Percentiles rank a stretch among this genome's conserved stretches.
These are phyloP conservation scores for Mesocentrotus franciscanus DNA, from an alignment of 53 echinoderm and acorn worm species.

Conservation along the genomic window DNA sequence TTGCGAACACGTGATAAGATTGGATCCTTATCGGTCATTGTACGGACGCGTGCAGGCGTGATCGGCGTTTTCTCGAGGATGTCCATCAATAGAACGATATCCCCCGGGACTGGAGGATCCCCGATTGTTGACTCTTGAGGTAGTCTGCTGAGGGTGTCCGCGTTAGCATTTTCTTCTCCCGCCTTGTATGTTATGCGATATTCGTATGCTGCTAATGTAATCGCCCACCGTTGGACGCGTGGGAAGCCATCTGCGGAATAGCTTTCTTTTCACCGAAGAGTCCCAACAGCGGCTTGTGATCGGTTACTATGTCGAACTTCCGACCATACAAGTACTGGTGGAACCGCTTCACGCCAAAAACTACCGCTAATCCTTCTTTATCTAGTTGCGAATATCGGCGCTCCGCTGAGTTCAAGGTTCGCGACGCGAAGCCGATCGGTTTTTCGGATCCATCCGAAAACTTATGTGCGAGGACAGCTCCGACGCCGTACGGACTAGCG, in stretches of 20 bases:
- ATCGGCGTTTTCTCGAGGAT: conserved; percentile 66
- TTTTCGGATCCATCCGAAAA: conserved; percentile 65
- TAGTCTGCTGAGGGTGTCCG: conserved; percentile 30
- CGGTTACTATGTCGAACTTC: not conserved
- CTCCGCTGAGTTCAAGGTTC: conserved; percentile 61
- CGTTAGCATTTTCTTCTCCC: conserved; percentile 54
- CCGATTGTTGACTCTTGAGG: not conserved
- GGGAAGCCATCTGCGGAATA: not conserved
- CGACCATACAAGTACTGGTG: conserved; percentile 44
- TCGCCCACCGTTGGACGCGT: not conserved
- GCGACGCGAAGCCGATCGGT: conserved; percentile 70
- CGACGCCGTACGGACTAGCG: conserved; percentile 58
- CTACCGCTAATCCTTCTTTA: not conserved
- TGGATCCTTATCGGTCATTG: conserved; percentile 19
- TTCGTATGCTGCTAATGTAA: not conserved
- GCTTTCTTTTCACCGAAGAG: not conserved
- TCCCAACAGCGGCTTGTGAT: not conserved
- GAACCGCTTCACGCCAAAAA: conserved; percentile 37
- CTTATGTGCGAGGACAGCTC: conserved; percentile 63
- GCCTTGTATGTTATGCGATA: not conserved
- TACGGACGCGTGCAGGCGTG: no score
- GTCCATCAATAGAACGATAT: conserved; percentile 51
- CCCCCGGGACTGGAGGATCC: not conserved
- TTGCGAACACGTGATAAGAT: conserved; percentile 24
- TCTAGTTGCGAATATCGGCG: no score